Base-by-base conservation (phyloP, 2,888 invertebrate species). In the Drosophila mimica region DNA sequence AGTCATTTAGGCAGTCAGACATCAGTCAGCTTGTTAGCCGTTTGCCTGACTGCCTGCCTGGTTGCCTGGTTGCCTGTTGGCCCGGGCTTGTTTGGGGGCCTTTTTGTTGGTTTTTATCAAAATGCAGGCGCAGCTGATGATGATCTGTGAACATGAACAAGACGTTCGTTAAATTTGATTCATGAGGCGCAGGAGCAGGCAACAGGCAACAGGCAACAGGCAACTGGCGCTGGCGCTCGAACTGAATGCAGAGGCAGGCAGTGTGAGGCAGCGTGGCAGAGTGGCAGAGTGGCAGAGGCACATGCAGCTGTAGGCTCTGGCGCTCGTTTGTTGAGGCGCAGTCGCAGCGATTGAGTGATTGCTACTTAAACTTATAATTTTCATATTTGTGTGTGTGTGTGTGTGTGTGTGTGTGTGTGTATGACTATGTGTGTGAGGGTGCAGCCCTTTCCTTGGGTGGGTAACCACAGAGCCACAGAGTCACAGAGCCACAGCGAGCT, bases 151-250 rank as follows among this genome's bases (percentile, higher is more conserved):
- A 88, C 89, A 90, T 91, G 91, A 88, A 91, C 91, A 91, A 90
- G 91, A 91, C 92, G 91, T 92, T 92, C 92, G 92, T 92, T 92
- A 92, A 92, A 92, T 92, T 92, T 92, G 92, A 92, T 92, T 92
- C 92, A 92, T 92, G 92, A 91, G 82, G 82, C 84, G 79, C 78
- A 64, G 84, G 70, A 74, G 79, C 74, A 54, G 78, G 65, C 71
- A 60, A 25, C 25, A 25, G 25, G 25, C 25, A 25, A 25, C 65
- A 53, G 43, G 43, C 43, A 46, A 36, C 20, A 25, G 46, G 20
- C 20, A 13, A 20, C 46, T 15, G 68, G 54, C 65, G 60, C 65
- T 68, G 65, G 46, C 51, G 61, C 75, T 60, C 40, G 28, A 33
- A 17, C 54, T 20, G 15, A 31, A 30, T 20, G 30, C 49, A 49